Base-by-base conservation (phyloP, 2,113 vertebrate genomes). In the Coptodon bakossiorum region DNA sequence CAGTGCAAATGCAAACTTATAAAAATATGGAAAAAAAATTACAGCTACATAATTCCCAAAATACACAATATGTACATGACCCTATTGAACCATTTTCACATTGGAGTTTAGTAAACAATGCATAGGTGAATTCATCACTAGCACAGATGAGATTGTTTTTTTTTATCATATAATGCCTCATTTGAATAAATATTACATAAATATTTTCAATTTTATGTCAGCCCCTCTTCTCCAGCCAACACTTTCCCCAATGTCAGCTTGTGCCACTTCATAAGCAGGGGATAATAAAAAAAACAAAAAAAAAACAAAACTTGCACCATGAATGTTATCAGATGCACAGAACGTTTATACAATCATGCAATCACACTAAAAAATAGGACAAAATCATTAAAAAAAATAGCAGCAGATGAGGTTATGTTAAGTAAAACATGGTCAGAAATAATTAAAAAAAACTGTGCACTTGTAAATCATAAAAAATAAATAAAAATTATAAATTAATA, bases 41-140 rank as follows among this genome's bases (percentile, higher is more conserved):
- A 91, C 90, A 86, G 89, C 91, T 90, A 91, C 85, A 91, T 89
- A 78, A 82, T 87, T 87, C 63, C 54, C 53, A 89, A 94, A 89
- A 91, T 83, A 93, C 88, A 92, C 87, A 90, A 50, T 89, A 94
- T 93, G 87, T 91, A 94, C 91, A 94, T 93, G 89, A 95, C 89
- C 91, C 87, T 90, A 79, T 68, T 89, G 52, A 91, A 93, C 91
- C 80, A 91, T 80, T 89, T 95, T 93, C 93, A 96, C 94, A 93
- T 91, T 95, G 88, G 73, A 86, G 88, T 91, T 94, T 84, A 93
- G 93, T 94, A 94, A 93, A 95, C 93, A 94, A 91, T 95, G 93
- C 95, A 95, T 95, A 96, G 95, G 90, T 95, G 94, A 95, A 89
- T 66, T 93, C 88, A 90, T 93, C 91, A 95, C 94, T 86, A 95